Evolutionary conservation across 2,888 invertebrate species (phyloP), one percentile per base, ranked within the genome.

Genomic region (Catocala nupta): DNA sequence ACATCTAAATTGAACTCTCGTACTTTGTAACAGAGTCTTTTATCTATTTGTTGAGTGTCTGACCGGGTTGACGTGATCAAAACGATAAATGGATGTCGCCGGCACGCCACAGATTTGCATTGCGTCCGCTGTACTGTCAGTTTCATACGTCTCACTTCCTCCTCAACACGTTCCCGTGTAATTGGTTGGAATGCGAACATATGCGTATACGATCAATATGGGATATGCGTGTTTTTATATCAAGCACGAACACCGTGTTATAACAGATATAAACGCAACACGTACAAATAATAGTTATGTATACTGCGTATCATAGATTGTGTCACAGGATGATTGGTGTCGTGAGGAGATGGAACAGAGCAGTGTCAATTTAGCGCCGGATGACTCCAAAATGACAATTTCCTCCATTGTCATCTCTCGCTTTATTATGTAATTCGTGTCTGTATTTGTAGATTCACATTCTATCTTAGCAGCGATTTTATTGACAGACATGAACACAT

Each of bases 81-180:
- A 77, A 80, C 86, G 84, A 83, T 84, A 85, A 87, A 86, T 87
- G 84, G 84, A 81, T 73, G 81, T 81, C 81, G 84, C 78, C 80
- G 81, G 81, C 79, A 81, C 78, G 81, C 82, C 86, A 85, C 89
- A 89, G 92, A 92, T 92, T 92, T 91, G 90, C 90, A 88, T 87
- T 82, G 84, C 87, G 86, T 89, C 85, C 84, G 85, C 83, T 82
- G 81, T 80, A 80, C 81, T 86, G 89, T 89, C 89, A 87, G 86
- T 88, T 87, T 82, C 81, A 81, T 82, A 82, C 82, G 81, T 83
- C 81, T 88, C 81, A 85, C 85, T 89, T 90, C 87, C 88, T 88
- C 73, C 78, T 79, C 73, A 81, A 70, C 80, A 81, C 79, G 80
- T 82, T 85, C 82, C 80, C 75, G 63, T 82, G 73, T 86, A 83